Evolutionary conservation across 2,113 vertebrate genomes (phyloP), one percentile per base, ranked within the genome.

Genomic region (Albula glossodonta): DNA sequence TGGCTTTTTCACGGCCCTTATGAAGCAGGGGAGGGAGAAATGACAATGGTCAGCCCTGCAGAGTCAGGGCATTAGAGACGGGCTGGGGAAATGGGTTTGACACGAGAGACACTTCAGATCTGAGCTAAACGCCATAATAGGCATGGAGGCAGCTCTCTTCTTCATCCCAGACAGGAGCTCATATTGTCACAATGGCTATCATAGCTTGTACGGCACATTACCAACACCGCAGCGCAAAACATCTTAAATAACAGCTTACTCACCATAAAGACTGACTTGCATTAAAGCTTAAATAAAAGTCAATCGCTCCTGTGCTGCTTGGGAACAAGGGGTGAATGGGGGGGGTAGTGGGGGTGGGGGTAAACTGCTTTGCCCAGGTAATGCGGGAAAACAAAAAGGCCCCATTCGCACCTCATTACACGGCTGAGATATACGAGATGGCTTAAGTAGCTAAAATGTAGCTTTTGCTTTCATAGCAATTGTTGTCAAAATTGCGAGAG

Each of bases 1-100:
- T 87, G 92, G 90, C 90, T 89, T 90, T 41, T 93, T 93, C 91
- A 94, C 83, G 79, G 90, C 91, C 89, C 89, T 90, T 11, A 90
- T 87, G 84, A 88, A 93, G 92, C 86, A 90, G 86, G 80, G 87
- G 88, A 90, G 89, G 90, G 89, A 91, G 91, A 93, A 93, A 95
- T 93, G 92, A 94, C 95, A 94, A 93, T 93, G 93, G 93, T 92
- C 95, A 92, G 92, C 89, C 94, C 92, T 92, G 93, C 94, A 77
- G 91, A 95, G 92, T 93, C 88, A 90, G 91, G 91, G 89, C 90
- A 92, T 93, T 93, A 91, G 92, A 90, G 90, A 90, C 90, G 87
- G 87, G 91, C 91, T 91, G 91, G 84, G 92, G 92, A 91, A 94
- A 94, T 93, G 90, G 92, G 89, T 93, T 92, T 89, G 91, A 93